Percentiles rank a stretch among this genome's conserved stretches.
phyloP scores from a whole-genome alignment of 2,113 vertebrate species.

The Lepus americanus region DNA sequence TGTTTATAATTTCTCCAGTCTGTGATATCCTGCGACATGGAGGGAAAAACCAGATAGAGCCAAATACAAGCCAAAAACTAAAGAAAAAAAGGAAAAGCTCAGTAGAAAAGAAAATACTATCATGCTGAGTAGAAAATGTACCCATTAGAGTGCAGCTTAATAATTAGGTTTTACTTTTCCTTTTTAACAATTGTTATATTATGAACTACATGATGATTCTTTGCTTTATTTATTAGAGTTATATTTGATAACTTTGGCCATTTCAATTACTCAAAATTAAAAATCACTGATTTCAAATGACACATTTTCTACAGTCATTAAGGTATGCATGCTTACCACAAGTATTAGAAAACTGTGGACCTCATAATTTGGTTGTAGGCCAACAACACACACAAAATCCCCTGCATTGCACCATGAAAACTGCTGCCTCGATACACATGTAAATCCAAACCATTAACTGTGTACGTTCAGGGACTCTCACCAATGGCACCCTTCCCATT shows the following conservation, averaged over 20 bases:
- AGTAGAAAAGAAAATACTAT: not conserved
- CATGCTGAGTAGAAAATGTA: not conserved
- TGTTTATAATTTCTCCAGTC: too few relatives aligned
- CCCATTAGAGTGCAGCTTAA: not conserved
- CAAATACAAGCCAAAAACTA: not conserved
- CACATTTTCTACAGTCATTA: not conserved
- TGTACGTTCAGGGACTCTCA: not conserved
- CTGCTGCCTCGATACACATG: rapidly evolving
- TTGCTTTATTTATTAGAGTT: conserved; percentile 21
- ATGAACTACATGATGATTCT: too few relatives aligned
- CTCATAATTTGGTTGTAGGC: not conserved
- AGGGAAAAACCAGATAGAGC: too few relatives aligned
- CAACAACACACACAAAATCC: not conserved
- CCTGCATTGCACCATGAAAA: not conserved
- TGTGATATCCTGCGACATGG: too few relatives aligned
- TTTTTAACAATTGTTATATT: not conserved
- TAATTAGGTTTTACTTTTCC: not conserved
- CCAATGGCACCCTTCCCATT: not conserved
- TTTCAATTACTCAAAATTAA: not conserved
- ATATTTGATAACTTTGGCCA: not conserved
- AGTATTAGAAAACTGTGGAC: not conserved
- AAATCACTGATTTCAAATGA: not conserved
- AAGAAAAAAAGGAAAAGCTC: not conserved
- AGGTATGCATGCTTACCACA: not conserved
- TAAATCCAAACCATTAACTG: not conserved